Conservation (phyloP, 2,797 vertebrate genomes). For the Carcharodon carcharias region DNA sequence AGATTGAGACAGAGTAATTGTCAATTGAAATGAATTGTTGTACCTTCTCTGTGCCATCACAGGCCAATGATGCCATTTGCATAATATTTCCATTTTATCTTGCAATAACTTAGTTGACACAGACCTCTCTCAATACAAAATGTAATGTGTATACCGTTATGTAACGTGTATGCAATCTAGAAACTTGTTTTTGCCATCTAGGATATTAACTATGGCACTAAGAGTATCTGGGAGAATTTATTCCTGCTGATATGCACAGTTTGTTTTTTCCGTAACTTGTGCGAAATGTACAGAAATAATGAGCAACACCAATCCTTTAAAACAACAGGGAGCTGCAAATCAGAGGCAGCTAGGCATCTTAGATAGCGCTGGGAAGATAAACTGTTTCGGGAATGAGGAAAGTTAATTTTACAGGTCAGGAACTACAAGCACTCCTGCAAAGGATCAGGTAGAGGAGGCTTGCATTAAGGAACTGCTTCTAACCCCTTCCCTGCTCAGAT, state of each 20-base stretch:
- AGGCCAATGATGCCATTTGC: neutral
- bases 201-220: neutral
- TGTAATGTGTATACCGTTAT: neutral
- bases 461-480: neutral
- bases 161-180: neutral
- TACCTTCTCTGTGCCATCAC: neutral
- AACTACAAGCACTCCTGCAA: neutral
- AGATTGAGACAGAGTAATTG: neutral
- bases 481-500: neutral
- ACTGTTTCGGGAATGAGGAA: neutral
- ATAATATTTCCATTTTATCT: neutral
- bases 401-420: neutral
- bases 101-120: neutral
- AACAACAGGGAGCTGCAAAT: neutral
- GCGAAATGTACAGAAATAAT: neutral
- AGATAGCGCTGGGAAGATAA: neutral
- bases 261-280: neutral
- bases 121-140: neutral
- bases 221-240: neutral
- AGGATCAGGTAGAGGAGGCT: neutral
- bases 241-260: neutral
- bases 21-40: neutral
- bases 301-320: neutral
- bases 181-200: neutral
- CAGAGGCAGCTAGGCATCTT: neutral